Percentiles rank a stretch among this genome's conserved stretches.
These are phyloP conservation scores for Deilephila porcellus DNA, from an alignment of 2,888 invertebrate genomes.

Conservation along the genomic window DNA sequence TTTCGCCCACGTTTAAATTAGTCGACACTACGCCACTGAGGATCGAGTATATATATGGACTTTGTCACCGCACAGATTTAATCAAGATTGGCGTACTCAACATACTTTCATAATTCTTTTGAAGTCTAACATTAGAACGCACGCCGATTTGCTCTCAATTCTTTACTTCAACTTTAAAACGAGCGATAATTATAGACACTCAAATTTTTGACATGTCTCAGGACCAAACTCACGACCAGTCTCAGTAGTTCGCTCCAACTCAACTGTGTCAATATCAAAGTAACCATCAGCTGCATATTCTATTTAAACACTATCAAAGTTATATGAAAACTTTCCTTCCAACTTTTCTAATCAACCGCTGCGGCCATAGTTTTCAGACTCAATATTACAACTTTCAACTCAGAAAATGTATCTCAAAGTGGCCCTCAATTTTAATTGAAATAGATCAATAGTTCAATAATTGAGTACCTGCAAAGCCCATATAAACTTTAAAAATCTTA, in stretches of 20 bases:
- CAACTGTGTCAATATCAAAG: neutral
- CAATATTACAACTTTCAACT: neutral
- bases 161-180: too few species aligned
- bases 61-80: too few species aligned
- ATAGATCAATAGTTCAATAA: neutral
- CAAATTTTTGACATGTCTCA: too few species aligned
- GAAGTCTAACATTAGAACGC: too few species aligned
- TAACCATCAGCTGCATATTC: neutral
- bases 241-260: neutral
- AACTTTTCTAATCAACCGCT: conserved; percentile 6
- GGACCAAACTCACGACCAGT: neutral
- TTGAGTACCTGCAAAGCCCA: neutral
- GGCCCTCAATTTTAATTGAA: neutral
- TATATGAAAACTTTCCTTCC: neutral
- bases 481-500: neutral
- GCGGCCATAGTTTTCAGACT: conserved; percentile 1
- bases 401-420: neutral
- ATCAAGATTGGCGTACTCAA: too few species aligned
- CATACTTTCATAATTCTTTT: too few species aligned
- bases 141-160: too few species aligned
- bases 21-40: too few species aligned
- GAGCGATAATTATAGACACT: too few species aligned
- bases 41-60: too few species aligned
- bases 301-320: neutral
- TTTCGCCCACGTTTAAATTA: too few species aligned